phyloP scores from a whole-genome alignment of 2,888 invertebrate species.

The Sylvicola cinctus region DNA sequence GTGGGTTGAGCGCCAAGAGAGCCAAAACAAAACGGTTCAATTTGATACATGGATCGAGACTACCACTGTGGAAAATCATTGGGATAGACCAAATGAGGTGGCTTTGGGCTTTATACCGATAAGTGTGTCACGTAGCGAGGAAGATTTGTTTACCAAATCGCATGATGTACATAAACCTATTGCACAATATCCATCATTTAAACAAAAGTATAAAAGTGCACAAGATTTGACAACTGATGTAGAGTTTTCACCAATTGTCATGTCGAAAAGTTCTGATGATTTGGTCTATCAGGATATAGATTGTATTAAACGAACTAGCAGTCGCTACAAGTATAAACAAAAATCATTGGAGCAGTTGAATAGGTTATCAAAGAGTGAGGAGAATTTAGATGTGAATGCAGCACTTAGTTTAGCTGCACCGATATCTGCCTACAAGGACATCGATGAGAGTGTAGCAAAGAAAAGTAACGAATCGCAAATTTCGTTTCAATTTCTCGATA shows the following conservation, averaged over 20 bases:
- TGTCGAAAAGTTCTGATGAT: slow-evolving; percentile 12
- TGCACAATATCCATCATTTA: slow-evolving; percentile 7
- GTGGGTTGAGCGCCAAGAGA: too few species aligned
- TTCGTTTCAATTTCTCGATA: slow-evolving; percentile 3
- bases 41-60: too few species aligned
- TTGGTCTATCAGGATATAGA: slow-evolving; percentile 10
- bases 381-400: slow-evolving; percentile 6
- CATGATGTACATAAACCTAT: slow-evolving; percentile 3
- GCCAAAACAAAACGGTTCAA: too few species aligned
- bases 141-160: slow-evolving; percentile 7
- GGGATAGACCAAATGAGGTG: too few species aligned
- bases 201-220: slow-evolving; percentile 9
- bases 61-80: too few species aligned
- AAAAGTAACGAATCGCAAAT: too few species aligned
- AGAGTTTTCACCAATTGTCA: slow-evolving; percentile 6
- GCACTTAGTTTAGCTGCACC: not conserved
- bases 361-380: too few species aligned
- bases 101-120: slow-evolving; percentile 6
- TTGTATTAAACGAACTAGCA: slow-evolving; percentile 6
- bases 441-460: slow-evolving; percentile 6
- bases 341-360: slow-evolving; percentile 6
- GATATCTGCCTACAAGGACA: not conserved
- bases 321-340: slow-evolving; percentile 10
- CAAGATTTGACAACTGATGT: slow-evolving; percentile 7
- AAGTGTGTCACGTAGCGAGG: slow-evolving; percentile 6